Evolutionary conservation across 2,888 invertebrate genomes (phyloP).

Genomic region (Limnephilus marmoratus): DNA sequence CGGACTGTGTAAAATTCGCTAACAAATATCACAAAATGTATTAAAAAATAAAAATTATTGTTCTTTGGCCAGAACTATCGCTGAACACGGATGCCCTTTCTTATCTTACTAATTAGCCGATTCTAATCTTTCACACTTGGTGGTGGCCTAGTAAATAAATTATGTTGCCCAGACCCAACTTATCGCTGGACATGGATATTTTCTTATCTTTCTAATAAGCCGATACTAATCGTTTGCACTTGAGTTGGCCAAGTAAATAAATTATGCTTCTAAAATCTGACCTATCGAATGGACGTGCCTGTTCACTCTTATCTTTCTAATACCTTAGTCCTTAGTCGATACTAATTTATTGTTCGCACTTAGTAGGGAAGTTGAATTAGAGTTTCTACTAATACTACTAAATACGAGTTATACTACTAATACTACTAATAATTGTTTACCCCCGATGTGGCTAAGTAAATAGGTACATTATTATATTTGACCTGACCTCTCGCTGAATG

Average conservation of each 20-base stretch:
- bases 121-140: not conserved
- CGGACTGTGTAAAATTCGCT: not conserved
- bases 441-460: no score
- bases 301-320: not conserved
- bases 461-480: no score
- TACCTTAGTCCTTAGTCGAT: not conserved
- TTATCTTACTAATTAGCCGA: not conserved
- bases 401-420: no score
- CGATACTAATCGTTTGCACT: not conserved
- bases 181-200: not conserved
- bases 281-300: not conserved
- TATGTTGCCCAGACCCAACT: not conserved
- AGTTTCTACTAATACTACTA: no score
- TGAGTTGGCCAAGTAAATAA: not conserved
- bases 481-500: no score
- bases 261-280: not conserved
- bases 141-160: not conserved
- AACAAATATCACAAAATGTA: not conserved
- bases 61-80: not conserved
- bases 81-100: not conserved
- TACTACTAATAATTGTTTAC: not conserved
- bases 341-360: not conserved
- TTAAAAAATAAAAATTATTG: not conserved
- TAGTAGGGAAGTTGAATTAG: not conserved
- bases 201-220: not conserved